Evolutionary conservation across 1,140 invertebrate species (phyloP).

Genomic region (Paramacrobiotus metropolitanus): DNA sequence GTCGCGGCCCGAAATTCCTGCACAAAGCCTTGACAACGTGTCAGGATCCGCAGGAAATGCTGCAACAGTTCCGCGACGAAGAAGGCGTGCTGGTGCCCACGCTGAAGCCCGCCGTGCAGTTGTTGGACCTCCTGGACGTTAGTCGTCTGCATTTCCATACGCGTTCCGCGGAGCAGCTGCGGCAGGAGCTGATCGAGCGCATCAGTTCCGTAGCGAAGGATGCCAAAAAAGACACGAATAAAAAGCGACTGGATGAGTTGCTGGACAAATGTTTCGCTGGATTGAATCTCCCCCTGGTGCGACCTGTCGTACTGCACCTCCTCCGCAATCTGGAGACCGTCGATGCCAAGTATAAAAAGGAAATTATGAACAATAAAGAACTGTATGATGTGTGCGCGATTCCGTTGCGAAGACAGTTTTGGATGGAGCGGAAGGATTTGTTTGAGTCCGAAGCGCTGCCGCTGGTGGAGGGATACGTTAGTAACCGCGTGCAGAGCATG

Average conservation of each 20-base stretch:
- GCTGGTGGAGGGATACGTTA: neutral
- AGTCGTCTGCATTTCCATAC: neutral
- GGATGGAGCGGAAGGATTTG: neutral
- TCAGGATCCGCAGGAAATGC: neutral
- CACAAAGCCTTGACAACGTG: neutral
- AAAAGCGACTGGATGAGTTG: neutral
- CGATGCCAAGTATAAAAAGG: neutral
- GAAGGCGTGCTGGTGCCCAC: slow-evolving; percentile 1
- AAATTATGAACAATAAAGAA: slow-evolving; percentile 3
- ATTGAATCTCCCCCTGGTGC: neutral
- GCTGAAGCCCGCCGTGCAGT: neutral
- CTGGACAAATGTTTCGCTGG: neutral
- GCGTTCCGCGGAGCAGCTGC: neutral
- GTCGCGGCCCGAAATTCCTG: neutral
- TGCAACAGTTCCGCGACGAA: neutral
- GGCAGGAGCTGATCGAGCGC: neutral
- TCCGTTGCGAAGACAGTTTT: neutral
- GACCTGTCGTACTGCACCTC: neutral
- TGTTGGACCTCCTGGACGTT: neutral
- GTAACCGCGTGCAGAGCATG: neutral
- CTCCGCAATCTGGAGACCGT: neutral
- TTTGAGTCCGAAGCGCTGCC: neutral
- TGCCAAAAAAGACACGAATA: neutral
- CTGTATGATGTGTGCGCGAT: neutral
- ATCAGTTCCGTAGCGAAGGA: neutral